phyloP scores from a whole-genome alignment of 2,113 vertebrate species.

The Nesoenas mayeri region DNA sequence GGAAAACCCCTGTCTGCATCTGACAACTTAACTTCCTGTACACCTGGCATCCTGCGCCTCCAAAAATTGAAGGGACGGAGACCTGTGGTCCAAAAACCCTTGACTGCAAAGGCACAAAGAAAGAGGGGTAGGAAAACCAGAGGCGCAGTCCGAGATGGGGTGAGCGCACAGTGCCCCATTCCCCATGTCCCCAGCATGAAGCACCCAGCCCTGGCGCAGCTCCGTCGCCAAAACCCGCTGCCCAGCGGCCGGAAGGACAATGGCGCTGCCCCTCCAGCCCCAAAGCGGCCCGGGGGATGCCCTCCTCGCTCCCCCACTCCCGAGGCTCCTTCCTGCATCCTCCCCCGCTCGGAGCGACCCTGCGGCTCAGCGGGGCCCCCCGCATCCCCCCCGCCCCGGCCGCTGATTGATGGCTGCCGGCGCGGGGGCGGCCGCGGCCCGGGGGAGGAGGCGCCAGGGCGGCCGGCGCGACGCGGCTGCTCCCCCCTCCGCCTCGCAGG shows the following conservation, averaged over 20 bases:
- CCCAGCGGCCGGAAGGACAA: neutral
- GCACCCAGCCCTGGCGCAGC: neutral
- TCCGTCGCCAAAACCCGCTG: too few relatives aligned
- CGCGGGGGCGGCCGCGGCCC: constrained; percentile 6
- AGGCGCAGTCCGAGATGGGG: too few relatives aligned
- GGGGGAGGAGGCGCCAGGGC: constrained; percentile 72
- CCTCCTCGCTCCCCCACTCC: neutral
- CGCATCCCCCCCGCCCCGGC: neutral
- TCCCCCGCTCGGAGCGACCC: neutral
- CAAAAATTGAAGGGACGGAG: accelerated
- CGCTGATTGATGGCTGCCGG: neutral
- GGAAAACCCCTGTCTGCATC: neutral
- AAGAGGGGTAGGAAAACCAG: accelerated
- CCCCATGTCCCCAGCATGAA: neutral
- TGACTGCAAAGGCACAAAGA: neutral
- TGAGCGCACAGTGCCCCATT: neutral
- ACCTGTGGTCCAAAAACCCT: neutral
- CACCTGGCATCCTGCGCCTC: accelerated
- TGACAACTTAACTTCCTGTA: neutral
- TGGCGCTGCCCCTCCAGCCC: neutral
- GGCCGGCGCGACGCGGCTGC: constrained; percentile 72
- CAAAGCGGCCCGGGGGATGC: neutral
- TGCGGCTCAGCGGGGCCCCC: neutral
- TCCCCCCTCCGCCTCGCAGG: constrained; percentile 24
- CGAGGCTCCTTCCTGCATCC: neutral